Conservation (phyloP, 2,797 vertebrate genomes). For the Myotis myotis region DNA sequence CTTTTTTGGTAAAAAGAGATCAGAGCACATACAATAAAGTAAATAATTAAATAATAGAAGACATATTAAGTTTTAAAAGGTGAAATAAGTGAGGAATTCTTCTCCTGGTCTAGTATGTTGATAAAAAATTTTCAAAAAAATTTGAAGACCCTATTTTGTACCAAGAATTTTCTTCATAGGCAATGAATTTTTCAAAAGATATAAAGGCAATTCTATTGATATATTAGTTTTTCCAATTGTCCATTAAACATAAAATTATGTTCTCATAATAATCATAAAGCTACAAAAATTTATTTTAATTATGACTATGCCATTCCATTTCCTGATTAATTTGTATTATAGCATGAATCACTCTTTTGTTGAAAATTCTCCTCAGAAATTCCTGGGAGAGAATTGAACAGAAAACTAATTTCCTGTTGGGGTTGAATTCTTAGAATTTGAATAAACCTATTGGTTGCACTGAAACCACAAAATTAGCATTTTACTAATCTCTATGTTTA, state of each 20-base stretch:
- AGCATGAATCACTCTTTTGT: constrained; percentile 48
- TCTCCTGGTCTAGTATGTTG: neutral
- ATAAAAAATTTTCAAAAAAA: neutral
- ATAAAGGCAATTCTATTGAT: neutral
- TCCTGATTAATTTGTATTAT: neutral
- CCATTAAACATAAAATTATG: neutral
- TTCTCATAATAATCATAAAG: neutral
- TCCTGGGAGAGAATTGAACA: constrained; percentile 41
- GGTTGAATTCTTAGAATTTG: constrained; percentile 67
- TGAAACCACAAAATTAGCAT: constrained; percentile 72
- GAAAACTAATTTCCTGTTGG: constrained; percentile 60
- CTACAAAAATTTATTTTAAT: neutral
- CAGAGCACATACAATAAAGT: neutral
- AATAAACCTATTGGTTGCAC: neutral
- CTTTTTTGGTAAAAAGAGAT: neutral
- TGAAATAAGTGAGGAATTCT: neutral
- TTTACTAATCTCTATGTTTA: constrained; percentile 50
- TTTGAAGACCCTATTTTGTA: neutral
- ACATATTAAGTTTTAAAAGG: neutral
- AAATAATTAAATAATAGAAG: neutral
- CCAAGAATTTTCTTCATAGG: neutral
- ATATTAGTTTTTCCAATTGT: neutral
- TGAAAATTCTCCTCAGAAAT: constrained; percentile 48
- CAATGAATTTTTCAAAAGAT: neutral
- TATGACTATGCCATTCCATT: neutral